Base-by-base conservation (phyloP, 64 coral and sea anemone genomes). In the Dendrophyllia cribrosa region DNA sequence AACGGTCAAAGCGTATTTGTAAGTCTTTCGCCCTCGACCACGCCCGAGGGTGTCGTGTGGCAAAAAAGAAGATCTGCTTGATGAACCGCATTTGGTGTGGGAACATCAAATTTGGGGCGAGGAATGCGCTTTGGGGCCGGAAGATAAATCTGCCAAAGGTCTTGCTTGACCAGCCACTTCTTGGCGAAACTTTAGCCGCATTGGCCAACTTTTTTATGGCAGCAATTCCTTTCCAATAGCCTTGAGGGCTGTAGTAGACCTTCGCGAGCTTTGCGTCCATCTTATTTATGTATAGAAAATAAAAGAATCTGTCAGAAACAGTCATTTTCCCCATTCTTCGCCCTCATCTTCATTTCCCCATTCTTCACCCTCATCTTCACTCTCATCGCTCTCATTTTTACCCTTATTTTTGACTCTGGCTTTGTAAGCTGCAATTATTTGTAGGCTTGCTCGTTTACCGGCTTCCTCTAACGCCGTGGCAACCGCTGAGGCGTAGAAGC, bases 61-160 rank as follows among this genome's bases (percentile, higher is more conserved):
- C 6, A 55, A 10, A 55, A 55, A 55, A 55, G 52, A 55, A 2
- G 52, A 10, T 55, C 52, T 55, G 52, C 52, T 10, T 55, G 52
- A 10, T 55, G 52, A 55, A 55, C 52, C 6, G 51, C 48, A 47
- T 81, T 90, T 4, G 50, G 75, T 0, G 17, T 20, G 43, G 15
- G 24, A 19, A 86, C 90, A 16, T 70, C 68, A 1, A 86, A 92
- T 22, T 48, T 50, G 21, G 75, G 64, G 3, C 62, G 25, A 53
- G 88, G 89, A 71, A 91, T 75, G 56, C 14, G 7, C 26, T 21
- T 59, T 0, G 87, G 72, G 0, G 34, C 73, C 0, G 87, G 73
- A 20, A 89, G 52, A 59, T 77, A 89, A 47, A 89, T 75, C 24
- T 89, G 87, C 73, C 72, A 89, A n/a, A 89, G n/a, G 9, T 72